These are phyloP conservation scores for Eudasyphora cyanicolor DNA, from an alignment of 2,888 invertebrate species.

Conservation along the genomic window DNA sequence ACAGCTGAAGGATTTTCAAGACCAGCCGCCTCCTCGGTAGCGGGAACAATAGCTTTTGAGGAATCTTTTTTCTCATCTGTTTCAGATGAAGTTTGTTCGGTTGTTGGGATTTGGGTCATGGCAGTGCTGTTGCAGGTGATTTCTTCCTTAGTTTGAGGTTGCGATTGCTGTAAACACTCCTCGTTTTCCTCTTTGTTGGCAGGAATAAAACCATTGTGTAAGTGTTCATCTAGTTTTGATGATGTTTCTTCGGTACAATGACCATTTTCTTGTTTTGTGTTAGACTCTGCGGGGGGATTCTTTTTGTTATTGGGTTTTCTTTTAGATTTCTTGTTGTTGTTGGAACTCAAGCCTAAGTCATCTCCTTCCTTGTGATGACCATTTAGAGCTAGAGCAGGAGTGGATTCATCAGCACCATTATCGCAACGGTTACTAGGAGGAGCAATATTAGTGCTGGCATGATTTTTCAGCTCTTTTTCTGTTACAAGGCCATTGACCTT, in stretches of 20 bases:
- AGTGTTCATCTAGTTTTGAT: neutral
- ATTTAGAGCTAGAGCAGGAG: slow-evolving; percentile 50
- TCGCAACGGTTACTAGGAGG: neutral
- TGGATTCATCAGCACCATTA: neutral
- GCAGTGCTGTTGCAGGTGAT: slow-evolving; percentile 44
- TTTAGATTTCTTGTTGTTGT: slow-evolving; percentile 59
- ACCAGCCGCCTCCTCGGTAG: neutral
- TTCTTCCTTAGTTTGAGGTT: slow-evolving; percentile 31
- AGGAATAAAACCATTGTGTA: slow-evolving; percentile 60
- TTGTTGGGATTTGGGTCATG: slow-evolving; percentile 36
- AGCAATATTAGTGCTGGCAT: slow-evolving; percentile 47
- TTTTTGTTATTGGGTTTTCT: slow-evolving; percentile 64
- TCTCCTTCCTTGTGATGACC: slow-evolving; percentile 52
- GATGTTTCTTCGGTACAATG: slow-evolving; percentile 17
- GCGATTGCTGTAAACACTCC: neutral
- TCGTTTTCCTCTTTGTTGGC: neutral
- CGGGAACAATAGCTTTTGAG: neutral
- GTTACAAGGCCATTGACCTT: slow-evolving; percentile 60
- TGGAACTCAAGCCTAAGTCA: neutral
- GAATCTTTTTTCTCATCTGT: neutral
- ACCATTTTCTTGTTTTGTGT: slow-evolving; percentile 39
- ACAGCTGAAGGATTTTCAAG: slow-evolving; percentile 54
- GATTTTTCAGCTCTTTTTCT: slow-evolving; percentile 52
- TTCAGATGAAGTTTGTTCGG: slow-evolving; percentile 7
- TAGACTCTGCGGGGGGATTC: neutral